These are phyloP conservation scores for Melanotaenia duboulayi DNA, from an alignment of 2,113 vertebrate genomes.

Conservation along the genomic window DNA sequence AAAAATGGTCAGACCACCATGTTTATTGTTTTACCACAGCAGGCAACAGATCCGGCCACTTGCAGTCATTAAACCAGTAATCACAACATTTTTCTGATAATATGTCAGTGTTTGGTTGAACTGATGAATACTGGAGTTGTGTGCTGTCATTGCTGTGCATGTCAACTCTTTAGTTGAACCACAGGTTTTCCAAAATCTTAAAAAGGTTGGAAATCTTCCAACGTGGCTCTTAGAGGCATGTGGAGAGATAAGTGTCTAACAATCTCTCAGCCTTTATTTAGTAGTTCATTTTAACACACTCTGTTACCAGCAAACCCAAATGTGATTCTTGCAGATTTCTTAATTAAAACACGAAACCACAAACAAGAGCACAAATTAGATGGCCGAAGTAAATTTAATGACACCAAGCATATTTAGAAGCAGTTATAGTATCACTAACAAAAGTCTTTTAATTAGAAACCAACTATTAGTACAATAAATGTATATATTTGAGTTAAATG, in stretches of 20 bases:
- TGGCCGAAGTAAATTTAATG: neutral
- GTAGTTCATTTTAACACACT: constrained; percentile 8
- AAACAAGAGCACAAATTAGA: constrained; percentile 11
- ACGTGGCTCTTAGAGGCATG: neutral
- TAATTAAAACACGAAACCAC: constrained; percentile 31
- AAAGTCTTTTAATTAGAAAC: constrained; percentile 33
- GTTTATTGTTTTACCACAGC: neutral
- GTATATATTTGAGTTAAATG: constrained; percentile 26
- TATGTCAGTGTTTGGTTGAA: neutral
- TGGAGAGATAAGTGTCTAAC: constrained; percentile 6
- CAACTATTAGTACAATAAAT: neutral
- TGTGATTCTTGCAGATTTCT: constrained; percentile 23
- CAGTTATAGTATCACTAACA: constrained; percentile 5
- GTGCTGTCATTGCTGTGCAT: constrained; percentile 1
- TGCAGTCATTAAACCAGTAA: neutral
- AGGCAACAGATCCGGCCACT: neutral
- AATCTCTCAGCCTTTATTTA: constrained; percentile 1
- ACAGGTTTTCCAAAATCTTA: neutral
- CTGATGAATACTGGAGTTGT: neutral
- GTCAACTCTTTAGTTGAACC: neutral
- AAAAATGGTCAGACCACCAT: neutral
- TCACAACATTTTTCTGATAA: neutral
- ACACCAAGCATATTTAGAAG: neutral
- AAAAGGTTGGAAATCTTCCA: constrained; percentile 3
- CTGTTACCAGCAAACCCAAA: neutral